These are phyloP conservation scores for Epistrophella euchroma DNA, from an alignment of 2,888 invertebrate genomes.

Conservation along the genomic window DNA sequence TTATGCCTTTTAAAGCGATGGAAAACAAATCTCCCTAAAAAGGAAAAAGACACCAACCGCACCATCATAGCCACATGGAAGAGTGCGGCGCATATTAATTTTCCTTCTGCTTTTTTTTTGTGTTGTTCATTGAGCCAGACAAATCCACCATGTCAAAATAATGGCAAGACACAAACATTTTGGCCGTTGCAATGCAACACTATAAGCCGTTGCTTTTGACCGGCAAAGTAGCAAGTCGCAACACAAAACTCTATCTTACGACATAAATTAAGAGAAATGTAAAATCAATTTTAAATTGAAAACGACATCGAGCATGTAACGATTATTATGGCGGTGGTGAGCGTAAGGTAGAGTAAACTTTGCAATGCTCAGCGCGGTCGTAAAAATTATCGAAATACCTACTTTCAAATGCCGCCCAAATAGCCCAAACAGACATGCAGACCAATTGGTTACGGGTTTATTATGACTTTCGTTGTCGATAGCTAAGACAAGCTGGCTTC, in stretches of 20 bases:
- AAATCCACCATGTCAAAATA: constrained; percentile 55
- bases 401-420: constrained; percentile 74
- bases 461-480: constrained; percentile 65
- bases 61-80: constrained; percentile 12
- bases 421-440: constrained; percentile 54
- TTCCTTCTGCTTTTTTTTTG: constrained; percentile 12
- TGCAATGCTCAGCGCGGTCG: constrained; percentile 40
- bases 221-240: constrained; percentile 18
- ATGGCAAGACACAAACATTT: constrained; percentile 46
- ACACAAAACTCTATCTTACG: constrained; percentile 38
- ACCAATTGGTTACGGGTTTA: constrained; percentile 68
- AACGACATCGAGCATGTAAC: constrained; percentile 66
- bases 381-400: constrained; percentile 75
- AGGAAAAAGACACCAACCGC: constrained; percentile 33
- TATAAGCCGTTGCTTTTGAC: constrained; percentile 7
- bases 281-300: constrained; percentile 73
- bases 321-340: constrained; percentile 28
- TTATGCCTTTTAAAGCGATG: constrained; percentile 14
- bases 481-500: constrained; percentile 52
- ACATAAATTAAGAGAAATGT: constrained; percentile 74
- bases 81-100: constrained; percentile 55
- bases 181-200: constrained; percentile 31
- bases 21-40: constrained; percentile 40
- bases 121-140: constrained; percentile 17
- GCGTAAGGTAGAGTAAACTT: constrained; percentile 24